A percentile compares a stretch with the other conserved stretches of the same genome.
phyloP scores from a whole-genome alignment of 1,140 invertebrate species.

The Papilio machaon region DNA sequence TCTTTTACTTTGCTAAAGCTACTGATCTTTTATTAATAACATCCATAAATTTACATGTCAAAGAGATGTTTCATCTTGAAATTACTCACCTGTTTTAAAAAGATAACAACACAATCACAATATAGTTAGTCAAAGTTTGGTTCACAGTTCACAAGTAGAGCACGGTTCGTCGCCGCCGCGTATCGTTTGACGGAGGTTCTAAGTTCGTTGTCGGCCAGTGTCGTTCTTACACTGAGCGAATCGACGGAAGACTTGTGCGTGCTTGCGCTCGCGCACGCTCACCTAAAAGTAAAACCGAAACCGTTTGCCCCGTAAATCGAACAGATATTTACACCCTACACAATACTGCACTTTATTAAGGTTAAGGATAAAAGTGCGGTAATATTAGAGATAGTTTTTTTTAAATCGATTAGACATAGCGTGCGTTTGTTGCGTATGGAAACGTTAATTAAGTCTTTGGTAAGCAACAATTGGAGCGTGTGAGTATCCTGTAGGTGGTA shows the following conservation, averaged over 20 bases:
- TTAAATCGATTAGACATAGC: slow-evolving; percentile 60
- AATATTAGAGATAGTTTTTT: slow-evolving; percentile 59
- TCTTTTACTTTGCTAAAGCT: not conserved
- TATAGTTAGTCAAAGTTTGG: slow-evolving; percentile 51
- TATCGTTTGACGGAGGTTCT: slow-evolving; percentile 58
- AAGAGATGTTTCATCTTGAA: slow-evolving; percentile 5
- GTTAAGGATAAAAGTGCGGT: slow-evolving; percentile 71
- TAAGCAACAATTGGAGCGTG: slow-evolving; percentile 62
- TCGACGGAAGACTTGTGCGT: slow-evolving; percentile 71
- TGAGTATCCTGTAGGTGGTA: slow-evolving; percentile 49
- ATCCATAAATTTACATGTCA: not conserved
- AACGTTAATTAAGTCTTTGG: slow-evolving; percentile 56
- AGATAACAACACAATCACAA: slow-evolving; percentile 66
- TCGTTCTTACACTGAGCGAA: slow-evolving; percentile 72
- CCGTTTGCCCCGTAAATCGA: slow-evolving; percentile 58
- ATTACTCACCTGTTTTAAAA: slow-evolving; percentile 57
- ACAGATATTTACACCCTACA: slow-evolving; percentile 65
- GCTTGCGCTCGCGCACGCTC: slow-evolving; percentile 66
- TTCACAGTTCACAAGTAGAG: slow-evolving; percentile 66
- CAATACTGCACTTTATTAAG: slow-evolving; percentile 65
- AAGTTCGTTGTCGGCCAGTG: slow-evolving; percentile 75
- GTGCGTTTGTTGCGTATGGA: slow-evolving; percentile 50
- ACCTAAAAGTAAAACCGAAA: slow-evolving; percentile 69
- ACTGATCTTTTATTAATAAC: not conserved
- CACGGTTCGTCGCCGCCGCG: slow-evolving; percentile 44